These are phyloP conservation scores for Tapirus terrestris DNA, from an alignment of 2,113 vertebrate genomes.

Conservation along the genomic window DNA sequence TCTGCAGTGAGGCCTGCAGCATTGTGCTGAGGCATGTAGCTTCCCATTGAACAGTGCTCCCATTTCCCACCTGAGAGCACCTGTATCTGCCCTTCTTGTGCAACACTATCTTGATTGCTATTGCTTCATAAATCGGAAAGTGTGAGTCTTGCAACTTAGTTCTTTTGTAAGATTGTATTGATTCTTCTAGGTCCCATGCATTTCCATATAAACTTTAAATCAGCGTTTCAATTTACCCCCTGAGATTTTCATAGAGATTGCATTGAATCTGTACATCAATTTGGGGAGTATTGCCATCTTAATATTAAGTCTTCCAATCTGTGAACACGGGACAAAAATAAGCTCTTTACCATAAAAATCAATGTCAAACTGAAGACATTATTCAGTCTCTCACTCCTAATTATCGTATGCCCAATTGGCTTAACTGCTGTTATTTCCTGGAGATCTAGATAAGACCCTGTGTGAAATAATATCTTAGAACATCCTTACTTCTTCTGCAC, in stretches of 20 bases:
- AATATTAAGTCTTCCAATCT: not conserved
- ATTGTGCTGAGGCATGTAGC: accelerated
- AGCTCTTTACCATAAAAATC: not conserved
- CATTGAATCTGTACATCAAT: not conserved
- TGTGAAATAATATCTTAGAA: not conserved
- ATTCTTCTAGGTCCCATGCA: not conserved
- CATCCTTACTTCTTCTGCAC: not conserved
- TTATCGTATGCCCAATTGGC: not conserved
- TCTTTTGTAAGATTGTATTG: not conserved
- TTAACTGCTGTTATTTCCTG: not conserved
- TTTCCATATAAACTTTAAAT: not conserved
- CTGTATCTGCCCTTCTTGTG: not conserved
- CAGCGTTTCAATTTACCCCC: not conserved
- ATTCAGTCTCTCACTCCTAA: not conserved
- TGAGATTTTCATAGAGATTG: not conserved
- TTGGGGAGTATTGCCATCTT: no score
- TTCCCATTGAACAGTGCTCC: accelerated
- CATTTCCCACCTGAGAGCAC: accelerated
- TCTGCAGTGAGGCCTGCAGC: accelerated
- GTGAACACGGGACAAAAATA: not conserved
- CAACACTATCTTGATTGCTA: no score
- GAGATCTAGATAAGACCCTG: not conserved
- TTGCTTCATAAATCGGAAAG: not conserved
- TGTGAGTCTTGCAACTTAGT: not conserved
- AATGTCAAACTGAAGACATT: not conserved